Conservation (phyloP, 2,113 vertebrate species). For the Ameiurus melas region DNA sequence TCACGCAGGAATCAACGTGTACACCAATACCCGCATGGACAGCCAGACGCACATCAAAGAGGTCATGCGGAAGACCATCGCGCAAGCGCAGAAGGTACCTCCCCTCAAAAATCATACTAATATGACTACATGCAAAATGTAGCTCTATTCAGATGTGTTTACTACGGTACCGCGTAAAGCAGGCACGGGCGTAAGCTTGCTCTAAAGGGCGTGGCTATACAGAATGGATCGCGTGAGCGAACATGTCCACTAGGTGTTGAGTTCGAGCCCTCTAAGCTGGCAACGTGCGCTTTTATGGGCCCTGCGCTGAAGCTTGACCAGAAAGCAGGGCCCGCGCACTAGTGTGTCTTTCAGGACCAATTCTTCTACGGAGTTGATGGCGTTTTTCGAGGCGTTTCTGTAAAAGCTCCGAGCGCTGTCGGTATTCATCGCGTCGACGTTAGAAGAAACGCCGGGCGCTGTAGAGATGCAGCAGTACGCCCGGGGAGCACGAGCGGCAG, state of each 20-base stretch:
- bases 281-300: background rate
- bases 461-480: too few species aligned
- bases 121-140: too few species aligned
- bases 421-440: too few species aligned
- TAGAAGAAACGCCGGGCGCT: too few species aligned
- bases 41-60: slow-evolving; percentile 93
- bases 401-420: too few species aligned
- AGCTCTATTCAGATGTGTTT: too few species aligned
- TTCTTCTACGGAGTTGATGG: too few species aligned
- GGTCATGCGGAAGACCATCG: slow-evolving; percentile 91
- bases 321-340: too few species aligned
- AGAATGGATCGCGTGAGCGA: background rate
- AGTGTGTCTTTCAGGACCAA: too few species aligned
- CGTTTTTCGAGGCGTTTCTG: too few species aligned
- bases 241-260: background rate
- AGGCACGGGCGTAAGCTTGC: background rate
- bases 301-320: too few species aligned
- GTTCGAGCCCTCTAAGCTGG: background rate
- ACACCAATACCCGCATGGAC: slow-evolving; percentile 89
- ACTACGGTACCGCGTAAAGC: background rate
- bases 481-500: too few species aligned
- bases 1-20: slow-evolving; percentile 88
- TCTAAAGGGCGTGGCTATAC: background rate
- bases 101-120: background rate
- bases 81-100: slow-evolving; percentile 87